phyloP scores from a whole-genome alignment of 2,888 invertebrate genomes.

The Amblyteles armatorius region DNA sequence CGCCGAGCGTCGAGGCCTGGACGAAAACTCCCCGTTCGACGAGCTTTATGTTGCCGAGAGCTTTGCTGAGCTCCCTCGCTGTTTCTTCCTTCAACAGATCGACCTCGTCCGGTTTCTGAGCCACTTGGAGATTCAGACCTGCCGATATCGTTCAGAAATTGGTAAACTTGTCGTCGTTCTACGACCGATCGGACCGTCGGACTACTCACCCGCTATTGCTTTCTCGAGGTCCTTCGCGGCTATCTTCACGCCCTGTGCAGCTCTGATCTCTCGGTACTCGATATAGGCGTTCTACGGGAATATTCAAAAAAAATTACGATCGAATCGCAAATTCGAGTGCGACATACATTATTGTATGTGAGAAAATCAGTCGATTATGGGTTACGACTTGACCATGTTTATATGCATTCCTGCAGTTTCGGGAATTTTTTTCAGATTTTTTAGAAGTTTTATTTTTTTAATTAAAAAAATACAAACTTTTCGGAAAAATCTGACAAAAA shows the following conservation, averaged over 20 bases:
- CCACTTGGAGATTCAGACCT: constrained; percentile 96
- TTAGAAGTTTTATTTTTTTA: too few relatives aligned
- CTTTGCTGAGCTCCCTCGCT: constrained; percentile 93
- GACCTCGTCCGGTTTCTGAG: constrained; percentile 97
- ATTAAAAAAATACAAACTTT: neutral
- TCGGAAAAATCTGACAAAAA: too few relatives aligned
- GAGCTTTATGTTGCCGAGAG: constrained; percentile 96
- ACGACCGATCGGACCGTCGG: neutral
- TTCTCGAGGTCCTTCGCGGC: constrained; percentile 99
- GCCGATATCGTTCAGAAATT: neutral
- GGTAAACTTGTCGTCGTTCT: neutral
- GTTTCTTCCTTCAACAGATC: constrained; percentile 95
- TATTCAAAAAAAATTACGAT: constrained; percentile 40
- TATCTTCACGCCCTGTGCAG: constrained; percentile 99
- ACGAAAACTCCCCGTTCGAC: constrained; percentile 98
- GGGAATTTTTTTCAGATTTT: too few relatives aligned
- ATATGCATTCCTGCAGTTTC: too few relatives aligned
- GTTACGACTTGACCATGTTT: too few relatives aligned
- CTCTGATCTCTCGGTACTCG: constrained; percentile 97
- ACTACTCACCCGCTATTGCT: constrained; percentile 91
- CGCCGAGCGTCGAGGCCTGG: constrained; percentile 99
- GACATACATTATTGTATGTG: neutral
- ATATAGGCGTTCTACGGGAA: constrained; percentile 93
- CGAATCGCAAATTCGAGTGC: neutral
- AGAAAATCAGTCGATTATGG: neutral